phyloP scores from a whole-genome alignment of 2,113 vertebrate genomes.

The Istiophorus platypterus region DNA sequence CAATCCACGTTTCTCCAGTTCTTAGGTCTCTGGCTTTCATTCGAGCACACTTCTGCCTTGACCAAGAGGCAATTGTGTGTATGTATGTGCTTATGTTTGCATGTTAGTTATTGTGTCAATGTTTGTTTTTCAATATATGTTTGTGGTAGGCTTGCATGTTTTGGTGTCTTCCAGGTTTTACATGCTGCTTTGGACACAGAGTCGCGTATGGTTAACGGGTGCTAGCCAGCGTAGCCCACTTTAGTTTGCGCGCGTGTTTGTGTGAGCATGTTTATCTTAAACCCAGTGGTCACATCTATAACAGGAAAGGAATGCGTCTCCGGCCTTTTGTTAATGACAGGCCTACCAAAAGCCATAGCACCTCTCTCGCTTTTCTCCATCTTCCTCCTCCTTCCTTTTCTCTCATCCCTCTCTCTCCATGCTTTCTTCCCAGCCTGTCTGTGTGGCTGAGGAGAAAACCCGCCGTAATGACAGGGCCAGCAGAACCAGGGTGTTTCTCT shows the following conservation, averaged over 20 bases:
- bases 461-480: conserved; percentile 75
- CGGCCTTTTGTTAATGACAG: conserved; percentile 85
- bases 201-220: conserved; percentile 71
- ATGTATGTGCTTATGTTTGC: conserved; percentile 8
- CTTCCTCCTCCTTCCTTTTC: conserved; percentile 47
- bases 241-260: conserved; percentile 44
- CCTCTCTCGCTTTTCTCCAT: conserved; percentile 71
- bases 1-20: conserved; percentile 51
- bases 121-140: neutral
- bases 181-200: conserved; percentile 53
- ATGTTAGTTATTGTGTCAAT: conserved; percentile 11
- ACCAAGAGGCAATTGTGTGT: conserved; percentile 6
- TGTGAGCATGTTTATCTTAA: conserved; percentile 69
- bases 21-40: conserved; percentile 52
- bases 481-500: conserved; percentile 75
- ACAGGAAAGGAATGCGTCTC: conserved; percentile 83
- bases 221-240: conserved; percentile 50
- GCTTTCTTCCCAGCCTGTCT: conserved; percentile 46
- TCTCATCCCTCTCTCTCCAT: conserved; percentile 64
- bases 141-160: conserved; percentile 33
- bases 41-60: conserved; percentile 14
- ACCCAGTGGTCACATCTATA: conserved; percentile 82
- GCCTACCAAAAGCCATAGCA: conserved; percentile 83
- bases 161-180: conserved; percentile 52
- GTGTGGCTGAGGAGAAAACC: conserved; percentile 58